These are phyloP conservation scores for Gnathonemus echidnorhynchus DNA, from an alignment of 2,113 vertebrate genomes.

Conservation along the genomic window DNA sequence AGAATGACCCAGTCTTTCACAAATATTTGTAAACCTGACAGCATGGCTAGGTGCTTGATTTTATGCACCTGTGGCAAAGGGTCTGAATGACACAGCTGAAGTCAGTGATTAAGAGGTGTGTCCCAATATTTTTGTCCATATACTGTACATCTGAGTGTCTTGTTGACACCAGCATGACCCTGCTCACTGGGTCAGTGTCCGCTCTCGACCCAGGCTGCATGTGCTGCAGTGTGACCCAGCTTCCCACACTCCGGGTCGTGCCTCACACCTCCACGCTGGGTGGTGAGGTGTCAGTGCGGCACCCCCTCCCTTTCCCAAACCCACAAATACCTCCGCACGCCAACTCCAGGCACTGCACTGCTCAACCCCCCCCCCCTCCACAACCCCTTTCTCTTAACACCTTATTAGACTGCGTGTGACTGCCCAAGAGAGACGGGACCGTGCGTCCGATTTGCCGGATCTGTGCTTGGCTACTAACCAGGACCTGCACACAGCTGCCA, in stretches of 20 bases:
- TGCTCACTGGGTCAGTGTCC: neutral
- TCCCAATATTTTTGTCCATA: neutral
- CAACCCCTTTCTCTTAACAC: neutral
- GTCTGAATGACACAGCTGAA: neutral
- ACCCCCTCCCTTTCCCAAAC: neutral
- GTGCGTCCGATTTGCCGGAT: neutral
- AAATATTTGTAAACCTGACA: neutral
- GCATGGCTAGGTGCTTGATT: neutral
- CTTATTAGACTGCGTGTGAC: slow-evolving; percentile 16
- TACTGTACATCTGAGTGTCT: neutral
- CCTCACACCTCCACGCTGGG: slow-evolving; percentile 8
- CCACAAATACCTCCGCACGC: slow-evolving; percentile 25
- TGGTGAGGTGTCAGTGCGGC: slow-evolving; percentile 27
- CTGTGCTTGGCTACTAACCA: neutral
- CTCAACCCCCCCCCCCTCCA: neutral
- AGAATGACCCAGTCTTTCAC: neutral
- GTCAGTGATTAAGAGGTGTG: neutral
- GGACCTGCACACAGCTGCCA: neutral
- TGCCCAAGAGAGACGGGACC: neutral
- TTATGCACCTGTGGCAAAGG: neutral
- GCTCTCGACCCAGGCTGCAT: neutral
- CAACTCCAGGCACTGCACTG: slow-evolving; percentile 25
- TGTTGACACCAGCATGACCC: neutral
- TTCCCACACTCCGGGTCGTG: neutral
- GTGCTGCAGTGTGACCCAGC: neutral